Evolutionary conservation across 1,140 invertebrate species (phyloP), one percentile per base, ranked within the genome.

Genomic region (Heliconius melpomene): DNA sequence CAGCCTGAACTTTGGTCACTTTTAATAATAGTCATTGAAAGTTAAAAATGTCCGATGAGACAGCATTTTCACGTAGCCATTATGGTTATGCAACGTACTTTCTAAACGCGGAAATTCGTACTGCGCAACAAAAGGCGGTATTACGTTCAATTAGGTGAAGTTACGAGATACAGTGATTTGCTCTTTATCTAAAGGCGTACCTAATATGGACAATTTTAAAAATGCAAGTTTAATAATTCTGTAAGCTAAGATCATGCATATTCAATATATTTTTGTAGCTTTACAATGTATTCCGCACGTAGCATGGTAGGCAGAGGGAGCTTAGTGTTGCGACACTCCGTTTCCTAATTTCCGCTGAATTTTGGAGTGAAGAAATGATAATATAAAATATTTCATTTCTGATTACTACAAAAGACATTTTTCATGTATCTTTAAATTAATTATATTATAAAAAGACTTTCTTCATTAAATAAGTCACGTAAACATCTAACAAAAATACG

Each of bases 61-160:
- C 20, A 40, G 38, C 71, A 26, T 72, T 38, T 72, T 72, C 71
- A 72, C 71, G 71, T n/a, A 38, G 32, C 23, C 54, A 8, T 40
- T 66, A 26, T 36, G 6, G 29, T 75, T 75, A 75, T 38, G 74
- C 32, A 75, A 75, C 52, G 74, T 38, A 75, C 78, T 79, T 79
- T 79, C 78, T 79, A 79, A 60, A 73, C 76, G 40, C 36, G 70
- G 74, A 76, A 75, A 76, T 75, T 76, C 54, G 46, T 73, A 57
- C 54, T 46, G 29, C 74, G 74, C 74, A 76, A 72, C 74, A 72
- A 76, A 72, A 75, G 46, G 23, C 74, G 32, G 29, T 60, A 60
- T 79, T 57, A 71, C 52, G 70, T 75, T 78, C 77, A 78, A 74
- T 78, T 74, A 78, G 57, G n/a, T 72, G 18, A 29, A 16, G 60